A percentile compares a stretch with the other conserved stretches of the same genome.
These are phyloP conservation scores for Phyllostomus hastatus DNA, from an alignment of 2,113 vertebrate genomes.

Conservation along the genomic window DNA sequence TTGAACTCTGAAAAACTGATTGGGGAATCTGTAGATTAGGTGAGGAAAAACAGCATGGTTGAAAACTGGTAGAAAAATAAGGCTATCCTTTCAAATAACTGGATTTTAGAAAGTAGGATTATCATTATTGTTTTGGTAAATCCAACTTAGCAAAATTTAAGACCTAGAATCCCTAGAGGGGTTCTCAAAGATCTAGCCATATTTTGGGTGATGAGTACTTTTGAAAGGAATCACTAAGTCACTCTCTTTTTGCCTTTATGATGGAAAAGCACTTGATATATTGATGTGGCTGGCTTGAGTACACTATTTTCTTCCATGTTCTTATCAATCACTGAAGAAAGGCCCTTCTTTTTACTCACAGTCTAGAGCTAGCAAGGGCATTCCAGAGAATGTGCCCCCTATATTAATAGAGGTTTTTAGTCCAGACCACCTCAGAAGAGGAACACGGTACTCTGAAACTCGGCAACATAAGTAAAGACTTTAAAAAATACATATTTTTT, in stretches of 20 bases:
- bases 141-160: not conserved
- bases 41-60: not conserved
- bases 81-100: not conserved
- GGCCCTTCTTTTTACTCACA: not conserved
- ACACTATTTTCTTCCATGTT: not conserved
- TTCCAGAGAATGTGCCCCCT: not conserved
- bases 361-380: not conserved
- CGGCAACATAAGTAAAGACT: not conserved
- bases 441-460: slow-evolving; percentile 9
- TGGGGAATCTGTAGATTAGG: not conserved
- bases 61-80: slow-evolving; percentile 18
- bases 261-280: not conserved
- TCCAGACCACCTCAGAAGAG: not conserved
- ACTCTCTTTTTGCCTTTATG: not conserved
- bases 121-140: slow-evolving; percentile 6
- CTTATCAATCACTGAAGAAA: not conserved
- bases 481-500: too few relatives aligned
- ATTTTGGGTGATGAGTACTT: not conserved
- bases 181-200: not conserved
- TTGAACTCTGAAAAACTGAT: not conserved
- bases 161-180: not conserved
- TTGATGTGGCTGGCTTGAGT: not conserved
- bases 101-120: not conserved
- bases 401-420: not conserved
- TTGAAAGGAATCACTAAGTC: not conserved